Conservation (phyloP, 2,797 vertebrate species). For the Acanthornis magna region DNA sequence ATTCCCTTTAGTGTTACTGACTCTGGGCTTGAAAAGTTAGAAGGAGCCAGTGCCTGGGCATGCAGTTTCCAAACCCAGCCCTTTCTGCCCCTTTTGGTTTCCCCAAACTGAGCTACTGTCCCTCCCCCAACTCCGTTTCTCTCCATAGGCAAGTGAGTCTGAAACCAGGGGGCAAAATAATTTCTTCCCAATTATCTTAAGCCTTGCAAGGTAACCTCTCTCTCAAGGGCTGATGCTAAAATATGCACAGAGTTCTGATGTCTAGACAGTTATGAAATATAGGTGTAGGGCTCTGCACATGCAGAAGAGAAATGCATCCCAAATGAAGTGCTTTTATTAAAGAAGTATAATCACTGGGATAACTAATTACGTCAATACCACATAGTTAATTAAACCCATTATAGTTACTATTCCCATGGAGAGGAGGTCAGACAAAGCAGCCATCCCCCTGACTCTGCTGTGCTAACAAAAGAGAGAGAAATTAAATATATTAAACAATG, state of each 20-base stretch:
- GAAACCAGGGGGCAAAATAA: constrained; percentile 74
- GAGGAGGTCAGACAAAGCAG: constrained; percentile 72
- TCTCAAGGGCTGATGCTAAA: constrained; percentile 69
- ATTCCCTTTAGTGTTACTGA: constrained; percentile 25
- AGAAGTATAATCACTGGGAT: constrained; percentile 75
- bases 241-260: constrained; percentile 60
- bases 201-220: constrained; percentile 68
- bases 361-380: constrained; percentile 79
- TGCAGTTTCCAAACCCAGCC: constrained; percentile 44
- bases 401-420: constrained; percentile 75
- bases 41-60: constrained; percentile 36
- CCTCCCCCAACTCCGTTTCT: constrained; percentile 24
- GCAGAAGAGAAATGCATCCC: constrained; percentile 67
- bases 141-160: constrained; percentile 15
- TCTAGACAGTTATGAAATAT: constrained; percentile 77
- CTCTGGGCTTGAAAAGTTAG: constrained; percentile 25
- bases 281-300: constrained; percentile 44
- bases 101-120: constrained; percentile 23
- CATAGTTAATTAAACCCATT: constrained; percentile 83
- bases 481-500: constrained; percentile 71
- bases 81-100: constrained; percentile 21
- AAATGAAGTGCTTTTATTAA: constrained; percentile 80
- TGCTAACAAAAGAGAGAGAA: constrained; percentile 71
- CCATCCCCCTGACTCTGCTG: constrained; percentile 44
- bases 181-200: constrained; percentile 77